These are phyloP conservation scores for Steinernema carpocapsae DNA, from an alignment of 2,888 invertebrate genomes.

Conservation along the genomic window DNA sequence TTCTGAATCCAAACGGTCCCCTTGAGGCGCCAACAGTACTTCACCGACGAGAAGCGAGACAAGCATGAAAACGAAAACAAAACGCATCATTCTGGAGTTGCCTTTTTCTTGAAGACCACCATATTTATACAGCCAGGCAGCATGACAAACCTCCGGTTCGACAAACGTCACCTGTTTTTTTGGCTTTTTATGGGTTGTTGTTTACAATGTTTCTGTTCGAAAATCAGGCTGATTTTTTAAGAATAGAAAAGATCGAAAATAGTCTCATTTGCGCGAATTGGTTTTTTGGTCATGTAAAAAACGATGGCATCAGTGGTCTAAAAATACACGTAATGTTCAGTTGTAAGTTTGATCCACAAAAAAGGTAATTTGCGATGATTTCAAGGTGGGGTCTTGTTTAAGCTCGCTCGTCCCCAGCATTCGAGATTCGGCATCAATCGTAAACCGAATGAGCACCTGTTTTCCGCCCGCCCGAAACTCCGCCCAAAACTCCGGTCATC, in stretches of 20 bases:
- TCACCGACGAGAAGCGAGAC: neutral
- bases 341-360: too few species aligned
- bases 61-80: neutral
- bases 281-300: too few species aligned
- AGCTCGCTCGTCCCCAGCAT: too few species aligned
- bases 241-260: too few species aligned
- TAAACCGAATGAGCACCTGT: neutral
- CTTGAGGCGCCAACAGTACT: neutral
- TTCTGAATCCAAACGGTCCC: neutral
- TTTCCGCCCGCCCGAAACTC: neutral
- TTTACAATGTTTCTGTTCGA: neutral
- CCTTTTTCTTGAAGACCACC: neutral
- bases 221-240: neutral
- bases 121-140: slow-evolving; percentile 8
- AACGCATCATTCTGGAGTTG: neutral
- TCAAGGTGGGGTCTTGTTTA: neutral
- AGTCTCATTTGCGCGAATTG: too few species aligned
- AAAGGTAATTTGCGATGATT: neutral
- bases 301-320: too few species aligned
- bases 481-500: neutral
- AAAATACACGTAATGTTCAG: too few species aligned
- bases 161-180: too few species aligned
- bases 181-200: neutral
- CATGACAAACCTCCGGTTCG: neutral
- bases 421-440: too few species aligned